A percentile compares a stretch with the other conserved stretches of the same genome.
Evolutionary conservation across 2,113 vertebrate genomes (phyloP).

Genomic region (Ptyas mucosa): DNA sequence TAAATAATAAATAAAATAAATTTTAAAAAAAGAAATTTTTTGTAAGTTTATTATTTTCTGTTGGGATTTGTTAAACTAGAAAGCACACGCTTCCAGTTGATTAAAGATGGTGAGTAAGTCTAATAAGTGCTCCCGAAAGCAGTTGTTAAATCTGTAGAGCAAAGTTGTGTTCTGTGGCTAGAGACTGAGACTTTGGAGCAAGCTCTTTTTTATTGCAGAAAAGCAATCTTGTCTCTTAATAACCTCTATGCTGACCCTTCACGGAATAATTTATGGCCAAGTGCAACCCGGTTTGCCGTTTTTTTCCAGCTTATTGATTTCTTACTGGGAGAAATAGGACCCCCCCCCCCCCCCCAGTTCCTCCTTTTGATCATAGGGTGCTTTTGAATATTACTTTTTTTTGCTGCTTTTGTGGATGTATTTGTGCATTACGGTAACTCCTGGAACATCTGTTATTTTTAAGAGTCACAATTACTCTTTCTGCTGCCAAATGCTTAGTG

Average conservation of each 20-base stretch:
- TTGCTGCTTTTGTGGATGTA: neutral
- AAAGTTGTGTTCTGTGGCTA: neutral
- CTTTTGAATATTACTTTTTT: neutral
- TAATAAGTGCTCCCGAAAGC: neutral
- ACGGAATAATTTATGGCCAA: constrained; percentile 28
- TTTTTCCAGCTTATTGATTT: constrained; percentile 34
- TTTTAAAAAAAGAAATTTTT: neutral
- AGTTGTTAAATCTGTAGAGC: constrained; percentile 1
- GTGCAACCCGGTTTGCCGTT: constrained; percentile 21
- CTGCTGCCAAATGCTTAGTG: constrained; percentile 15
- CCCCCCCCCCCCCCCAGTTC: neutral
- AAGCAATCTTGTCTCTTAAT: constrained; percentile 33
- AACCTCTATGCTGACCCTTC: constrained; percentile 26
- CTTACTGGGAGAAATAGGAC: neutral
- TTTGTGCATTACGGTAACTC: neutral
- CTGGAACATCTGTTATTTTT: neutral
- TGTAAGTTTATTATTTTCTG: neutral
- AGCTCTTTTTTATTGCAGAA: constrained; percentile 40
- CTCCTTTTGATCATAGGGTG: neutral
- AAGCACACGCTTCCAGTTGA: neutral
- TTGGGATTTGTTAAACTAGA: constrained; percentile 9
- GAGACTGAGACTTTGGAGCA: constrained; percentile 12
- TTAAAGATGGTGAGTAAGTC: constrained; percentile 20
- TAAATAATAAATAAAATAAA: too few relatives aligned
- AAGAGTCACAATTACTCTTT: neutral